Percentiles rank a stretch among this genome's conserved stretches.
Conservation (phyloP, 2,888 invertebrate species). For the Drosophila meridiana region DNA sequence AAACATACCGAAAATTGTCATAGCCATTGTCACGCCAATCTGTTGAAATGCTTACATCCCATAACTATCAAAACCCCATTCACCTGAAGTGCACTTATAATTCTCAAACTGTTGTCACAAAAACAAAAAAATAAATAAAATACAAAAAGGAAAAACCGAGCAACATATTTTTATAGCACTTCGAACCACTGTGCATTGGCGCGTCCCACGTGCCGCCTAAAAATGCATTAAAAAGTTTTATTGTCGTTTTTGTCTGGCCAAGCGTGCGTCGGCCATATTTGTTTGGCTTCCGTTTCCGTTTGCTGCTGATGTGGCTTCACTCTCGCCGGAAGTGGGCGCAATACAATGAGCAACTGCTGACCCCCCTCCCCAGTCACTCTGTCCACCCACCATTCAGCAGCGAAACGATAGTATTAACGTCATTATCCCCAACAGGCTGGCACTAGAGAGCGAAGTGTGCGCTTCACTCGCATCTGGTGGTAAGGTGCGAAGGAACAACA, state of each 20-base stretch:
- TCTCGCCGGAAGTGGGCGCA: conserved; percentile 65
- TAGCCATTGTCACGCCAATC: background rate
- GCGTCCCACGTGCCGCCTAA: conserved; percentile 40
- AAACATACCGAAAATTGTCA: background rate
- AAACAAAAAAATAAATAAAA: background rate
- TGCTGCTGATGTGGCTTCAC: conserved; percentile 24
- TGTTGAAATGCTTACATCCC: no score
- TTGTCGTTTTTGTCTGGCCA: conserved; percentile 55
- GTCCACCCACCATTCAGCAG: background rate
- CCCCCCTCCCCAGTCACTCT: background rate
- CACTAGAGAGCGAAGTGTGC: conserved; percentile 12
- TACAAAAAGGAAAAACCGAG: background rate
- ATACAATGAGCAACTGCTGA: conserved; percentile 50
- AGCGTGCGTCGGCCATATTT: conserved; percentile 69
- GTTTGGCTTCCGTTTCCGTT: conserved; percentile 75
- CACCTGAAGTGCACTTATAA: conserved; percentile 1
- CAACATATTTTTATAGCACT: conserved; percentile 4
- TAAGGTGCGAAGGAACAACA: conserved; percentile 71
- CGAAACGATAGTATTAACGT: conserved; percentile 46
- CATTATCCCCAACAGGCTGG: conserved; percentile 56
- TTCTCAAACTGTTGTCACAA: background rate
- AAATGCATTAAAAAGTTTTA: conserved; percentile 74
- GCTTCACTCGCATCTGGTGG: conserved; percentile 32
- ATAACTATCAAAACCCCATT: background rate
- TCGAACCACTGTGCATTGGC: conserved; percentile 45